Base-by-base conservation (phyloP, 2,113 vertebrate species). In the Myotis yumanensis region DNA sequence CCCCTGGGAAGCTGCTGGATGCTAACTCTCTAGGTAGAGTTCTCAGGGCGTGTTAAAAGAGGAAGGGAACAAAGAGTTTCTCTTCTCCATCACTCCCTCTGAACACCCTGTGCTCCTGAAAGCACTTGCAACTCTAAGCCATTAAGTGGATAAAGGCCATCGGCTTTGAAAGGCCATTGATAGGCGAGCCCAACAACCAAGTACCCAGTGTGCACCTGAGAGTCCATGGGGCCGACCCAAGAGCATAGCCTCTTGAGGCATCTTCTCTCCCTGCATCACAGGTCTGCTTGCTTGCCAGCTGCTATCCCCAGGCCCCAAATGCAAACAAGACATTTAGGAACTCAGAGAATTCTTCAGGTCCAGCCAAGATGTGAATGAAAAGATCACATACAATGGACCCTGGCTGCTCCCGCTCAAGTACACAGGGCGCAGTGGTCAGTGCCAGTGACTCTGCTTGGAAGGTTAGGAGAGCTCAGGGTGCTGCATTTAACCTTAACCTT, bases 1-100 rank as follows among this genome's bases (percentile, higher is more conserved):
- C 64, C n/a, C 54, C 40, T 93, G 23, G 48, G 62, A 73, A 85
- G 35, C 14, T 40, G 23, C 73, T 85, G 30, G 37, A n/a, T 80
- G 82, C 69, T 86, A 30, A 76, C 64, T 75, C 90, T 46, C 86
- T 28, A 79, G 51, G 71, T 73, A 28, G 68, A 89, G 68, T 51
- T 52, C 9, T 54, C 14, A 52, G 80, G 73, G 23, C 28, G 11
- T 71, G 15, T 77, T 91, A 94, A 82, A 15, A 77, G 32, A 85
- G 57, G 48, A 71, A 30, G 22, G 51, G 57, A 90, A 79, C 25
- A 86, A 84, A 68, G 48, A 28, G 8, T 75, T 46, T 15, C 4
- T 51, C 54, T 57, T 77, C 7, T 57, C 72, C 37, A 8, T 80
- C 15, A 66, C 52, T 88, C 35, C 30, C 86, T 51, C 69, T 28